phyloP scores from a whole-genome alignment of 2,113 vertebrate species.

The Nycticryphes semicollaris region DNA sequence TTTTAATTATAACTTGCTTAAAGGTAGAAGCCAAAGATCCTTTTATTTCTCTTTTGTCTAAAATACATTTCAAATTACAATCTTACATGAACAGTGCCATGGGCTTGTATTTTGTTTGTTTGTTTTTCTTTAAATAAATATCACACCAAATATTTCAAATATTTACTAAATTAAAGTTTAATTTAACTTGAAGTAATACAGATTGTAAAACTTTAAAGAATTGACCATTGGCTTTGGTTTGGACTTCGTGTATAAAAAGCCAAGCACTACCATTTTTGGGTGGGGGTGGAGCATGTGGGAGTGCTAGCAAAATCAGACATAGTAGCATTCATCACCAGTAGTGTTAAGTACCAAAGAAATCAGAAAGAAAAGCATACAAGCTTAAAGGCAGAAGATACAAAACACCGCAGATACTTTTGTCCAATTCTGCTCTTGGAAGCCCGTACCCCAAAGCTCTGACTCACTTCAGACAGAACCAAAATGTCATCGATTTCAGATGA shows the following conservation, averaged over 20 bases:
- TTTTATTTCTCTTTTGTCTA: not conserved
- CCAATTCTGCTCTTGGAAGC: not conserved
- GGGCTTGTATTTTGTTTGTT: not conserved
- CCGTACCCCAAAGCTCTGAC: not conserved
- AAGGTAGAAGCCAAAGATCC: not conserved
- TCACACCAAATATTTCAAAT: not conserved
- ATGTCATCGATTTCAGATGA: not conserved
- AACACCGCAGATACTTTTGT: not conserved
- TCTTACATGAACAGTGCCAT: not conserved
- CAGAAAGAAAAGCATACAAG: not conserved
- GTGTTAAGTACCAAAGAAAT: not conserved
- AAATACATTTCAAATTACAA: not conserved
- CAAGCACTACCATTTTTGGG: not conserved
- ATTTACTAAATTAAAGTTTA: not conserved
- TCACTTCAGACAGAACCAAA: not conserved
- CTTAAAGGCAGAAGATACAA: not conserved
- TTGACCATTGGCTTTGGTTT: not conserved
- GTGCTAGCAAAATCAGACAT: not conserved
- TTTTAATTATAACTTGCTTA: not conserved
- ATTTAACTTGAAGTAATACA: not conserved
- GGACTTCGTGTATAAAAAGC: not conserved
- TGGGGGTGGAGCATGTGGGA: not conserved
- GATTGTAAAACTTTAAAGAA: not conserved
- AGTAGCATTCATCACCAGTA: not conserved
- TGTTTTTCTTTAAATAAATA: not conserved